Conservation (phyloP, 2,888 invertebrate species). For the Ernsta delagoae region DNA sequence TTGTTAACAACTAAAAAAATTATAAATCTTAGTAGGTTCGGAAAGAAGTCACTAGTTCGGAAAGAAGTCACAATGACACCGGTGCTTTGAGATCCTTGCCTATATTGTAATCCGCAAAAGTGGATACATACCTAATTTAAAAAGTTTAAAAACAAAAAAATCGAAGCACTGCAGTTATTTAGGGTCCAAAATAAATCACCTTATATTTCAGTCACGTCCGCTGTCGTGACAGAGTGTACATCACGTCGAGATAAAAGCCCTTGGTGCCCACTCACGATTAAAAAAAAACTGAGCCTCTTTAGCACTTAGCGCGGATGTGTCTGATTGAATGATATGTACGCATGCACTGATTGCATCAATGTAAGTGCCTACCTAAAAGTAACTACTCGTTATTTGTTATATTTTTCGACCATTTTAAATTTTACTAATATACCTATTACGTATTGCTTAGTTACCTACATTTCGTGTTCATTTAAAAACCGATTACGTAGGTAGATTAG, state of each 20-base stretch:
- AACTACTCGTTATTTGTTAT: too few species aligned
- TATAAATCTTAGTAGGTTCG: too few species aligned
- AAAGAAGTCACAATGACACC: not conserved
- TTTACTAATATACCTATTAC: too few species aligned
- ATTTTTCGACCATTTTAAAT: too few species aligned
- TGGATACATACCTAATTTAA: conserved; percentile 21
- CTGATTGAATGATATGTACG: conserved; percentile 54
- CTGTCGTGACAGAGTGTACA: conserved; percentile 78
- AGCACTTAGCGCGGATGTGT: conserved; percentile 58
- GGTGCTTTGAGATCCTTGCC: not conserved
- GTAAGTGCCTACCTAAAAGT: too few species aligned
- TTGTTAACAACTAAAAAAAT: not conserved
- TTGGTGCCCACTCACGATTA: conserved; percentile 65
- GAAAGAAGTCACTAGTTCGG: not conserved
- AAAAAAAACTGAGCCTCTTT: conserved; percentile 56
- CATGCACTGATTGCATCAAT: conserved; percentile 29
- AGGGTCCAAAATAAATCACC: conserved; percentile 64
- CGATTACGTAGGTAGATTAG: too few species aligned
- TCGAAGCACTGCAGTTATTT: conserved; percentile 41
- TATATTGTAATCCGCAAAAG: not conserved
- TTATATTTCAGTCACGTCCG: conserved; percentile 79
- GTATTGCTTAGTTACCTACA: too few species aligned
- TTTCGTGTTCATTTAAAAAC: too few species aligned
- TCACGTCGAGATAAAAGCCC: conserved; percentile 80
- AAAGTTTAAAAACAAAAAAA: conserved; percentile 16